These are phyloP conservation scores for Drosophila mauritiana DNA, from an alignment of 1,140 invertebrate species.

Conservation along the genomic window DNA sequence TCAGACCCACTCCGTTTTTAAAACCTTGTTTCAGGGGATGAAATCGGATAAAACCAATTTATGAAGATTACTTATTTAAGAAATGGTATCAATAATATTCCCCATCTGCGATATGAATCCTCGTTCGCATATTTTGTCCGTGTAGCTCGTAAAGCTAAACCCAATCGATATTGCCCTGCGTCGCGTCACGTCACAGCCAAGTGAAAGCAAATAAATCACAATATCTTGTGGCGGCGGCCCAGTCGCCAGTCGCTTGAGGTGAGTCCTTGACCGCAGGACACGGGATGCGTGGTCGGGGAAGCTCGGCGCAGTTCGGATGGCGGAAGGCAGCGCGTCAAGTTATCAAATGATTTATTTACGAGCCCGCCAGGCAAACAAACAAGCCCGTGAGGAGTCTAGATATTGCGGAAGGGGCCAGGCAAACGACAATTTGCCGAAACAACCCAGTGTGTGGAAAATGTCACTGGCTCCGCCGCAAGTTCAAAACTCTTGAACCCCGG, in stretches of 20 bases:
- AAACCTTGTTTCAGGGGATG: no score
- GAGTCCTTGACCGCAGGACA: constrained; percentile 66
- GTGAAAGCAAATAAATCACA: constrained; percentile 80
- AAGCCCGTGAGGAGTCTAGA: constrained; percentile 41
- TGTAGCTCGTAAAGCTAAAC: constrained; percentile 51
- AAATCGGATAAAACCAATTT: no score
- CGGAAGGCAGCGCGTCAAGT: constrained; percentile 67
- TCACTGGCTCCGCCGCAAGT: constrained; percentile 43
- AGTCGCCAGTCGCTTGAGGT: constrained; percentile 68
- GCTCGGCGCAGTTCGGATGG: constrained; percentile 27
- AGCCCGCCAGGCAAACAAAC: constrained; percentile 77
- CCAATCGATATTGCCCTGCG: constrained; percentile 41
- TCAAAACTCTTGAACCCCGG: constrained; percentile 75
- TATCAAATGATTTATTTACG: constrained; percentile 83
- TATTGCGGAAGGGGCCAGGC: constrained; percentile 6
- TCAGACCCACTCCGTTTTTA: neutral
- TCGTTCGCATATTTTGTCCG: constrained; percentile 4
- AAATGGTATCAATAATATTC: no score
- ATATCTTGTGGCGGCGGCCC: constrained; percentile 76
- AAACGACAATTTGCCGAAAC: constrained; percentile 66
- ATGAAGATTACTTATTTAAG: no score
- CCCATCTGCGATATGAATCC: no score
- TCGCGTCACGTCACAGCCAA: constrained; percentile 65
- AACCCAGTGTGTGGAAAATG: constrained; percentile 38
- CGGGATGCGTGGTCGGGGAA: constrained; percentile 8